Base-by-base conservation (phyloP, 2,888 invertebrate species). In the Chromoteleia sp. region DNA sequence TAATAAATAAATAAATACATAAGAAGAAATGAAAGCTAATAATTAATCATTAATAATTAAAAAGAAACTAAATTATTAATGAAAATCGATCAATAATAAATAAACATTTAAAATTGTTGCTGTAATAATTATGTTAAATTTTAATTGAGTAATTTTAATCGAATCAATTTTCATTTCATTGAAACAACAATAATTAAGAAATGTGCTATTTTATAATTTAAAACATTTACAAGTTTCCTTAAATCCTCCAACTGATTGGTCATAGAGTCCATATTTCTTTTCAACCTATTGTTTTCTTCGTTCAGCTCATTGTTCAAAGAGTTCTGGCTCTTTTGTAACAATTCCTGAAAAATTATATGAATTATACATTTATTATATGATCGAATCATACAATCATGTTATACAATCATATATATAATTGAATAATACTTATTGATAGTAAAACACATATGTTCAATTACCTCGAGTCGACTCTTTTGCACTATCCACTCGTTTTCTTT, bases 171-270 rank as follows among this genome's bases (percentile, higher is more conserved):
- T n/a, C n/a, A n/a, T n/a, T n/a, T n/a, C n/a, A n/a, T n/a, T n/a
- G n/a, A n/a, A n/a, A n/a, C n/a, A n/a, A n/a, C n/a, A n/a, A n/a
- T n/a, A n/a, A n/a, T n/a, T n/a, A n/a, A n/a, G n/a, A n/a, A n/a
- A n/a, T n/a, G n/a, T n/a, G n/a, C n/a, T n/a, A n/a, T n/a, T n/a
- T n/a, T n/a, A n/a, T n/a, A n/a, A n/a, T n/a, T n/a, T n/a, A n/a
- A n/a, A n/a, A n/a, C n/a, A 45, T 21, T 45, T 87, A 93, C 93
- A 81, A 95, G 95, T 92, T 93, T 94, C 83, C 94, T 93, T 86
- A 96, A 92, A 82, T 95, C 95, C 75, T 96, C 94, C 81, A 96
- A 93, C 89, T 96, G 95, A 86, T 97, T 96, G 81, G 94, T 93
- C 83, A 95, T 93, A 84, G 94, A 93, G 80, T 94, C 94, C 83